Evolutionary conservation across 2,113 vertebrate genomes (phyloP), one percentile per base, ranked within the genome.

Genomic region (Calypte anna): DNA sequence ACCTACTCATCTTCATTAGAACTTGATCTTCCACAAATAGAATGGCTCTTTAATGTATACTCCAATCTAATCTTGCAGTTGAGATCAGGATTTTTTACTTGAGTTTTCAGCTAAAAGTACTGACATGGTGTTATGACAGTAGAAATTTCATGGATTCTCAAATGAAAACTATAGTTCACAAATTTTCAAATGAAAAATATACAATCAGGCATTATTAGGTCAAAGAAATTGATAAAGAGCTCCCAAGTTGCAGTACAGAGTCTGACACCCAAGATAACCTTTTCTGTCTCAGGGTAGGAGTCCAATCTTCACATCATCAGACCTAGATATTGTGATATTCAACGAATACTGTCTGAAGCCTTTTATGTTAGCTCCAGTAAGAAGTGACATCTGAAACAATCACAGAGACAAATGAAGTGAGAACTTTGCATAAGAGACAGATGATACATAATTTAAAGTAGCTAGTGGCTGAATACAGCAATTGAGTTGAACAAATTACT

Each of bases 401-500:
- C 62, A 74, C 48, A 93, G 63, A 87, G 79, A 83, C 11, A 94
- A 92, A 94, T 82, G 59, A 95, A 93, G 43, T 61, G 64, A 80
- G 57, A 93, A 83, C 58, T 89, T 93, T 82, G 54, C 82, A 69
- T 88, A 78, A 72, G 30, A 94, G 36, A 55, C 28, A 91, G 82
- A 90, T 83, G 36, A 94, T 90, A 61, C 0, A 5, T 30, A 86
- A 93, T 96, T 95, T 88, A 82, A 91, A 82, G 46, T 90, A 91
- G 50, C 48, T 93, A 84, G 61, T 88, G 61, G 7, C n/a, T 96
- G 76, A 84, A 54, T 82, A 9, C 23, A 84, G 44, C 84, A 95
- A 91, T 36, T 91, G 69, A 86, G 50, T 57, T 86, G 62, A 93
- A 88, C 31, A 84, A 91, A 93, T 84, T 88, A 33, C 66, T 91